Percentiles rank a stretch among this genome's conserved stretches.
These are phyloP conservation scores for Oophaga pumilio DNA, from an alignment of 2,113 vertebrate genomes.

Conservation along the genomic window DNA sequence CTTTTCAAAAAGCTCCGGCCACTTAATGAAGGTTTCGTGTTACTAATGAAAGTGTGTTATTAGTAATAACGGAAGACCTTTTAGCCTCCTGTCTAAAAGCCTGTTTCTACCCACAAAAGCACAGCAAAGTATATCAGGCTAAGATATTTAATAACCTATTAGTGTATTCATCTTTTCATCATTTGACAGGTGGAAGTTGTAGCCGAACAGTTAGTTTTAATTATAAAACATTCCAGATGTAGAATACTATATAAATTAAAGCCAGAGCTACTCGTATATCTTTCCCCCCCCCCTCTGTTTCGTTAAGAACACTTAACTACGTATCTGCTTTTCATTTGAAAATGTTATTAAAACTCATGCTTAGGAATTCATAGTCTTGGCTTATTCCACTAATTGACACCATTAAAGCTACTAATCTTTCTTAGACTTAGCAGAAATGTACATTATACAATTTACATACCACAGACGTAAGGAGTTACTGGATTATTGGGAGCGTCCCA, in stretches of 20 bases:
- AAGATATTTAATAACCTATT: conserved; percentile 92
- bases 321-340: conserved; percentile 99
- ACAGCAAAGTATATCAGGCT: conserved; percentile 74
- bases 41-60: conserved; percentile 72
- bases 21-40: conserved; percentile 60
- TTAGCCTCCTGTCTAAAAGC: conserved; percentile 75
- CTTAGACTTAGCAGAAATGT: conserved; percentile 96
- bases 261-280: conserved; percentile 95
- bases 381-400: conserved; percentile 97
- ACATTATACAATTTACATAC: conserved; percentile 86
- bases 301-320: conserved; percentile 89
- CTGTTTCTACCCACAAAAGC: conserved; percentile 72
- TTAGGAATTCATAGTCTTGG: conserved; percentile 92
- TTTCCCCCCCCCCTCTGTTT: conserved; percentile 63
- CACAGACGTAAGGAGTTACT: conserved; percentile 66
- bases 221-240: conserved; percentile 99
- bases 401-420: conserved; percentile 98
- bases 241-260: conserved; percentile 94
- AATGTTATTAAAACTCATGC: conserved; percentile 99
- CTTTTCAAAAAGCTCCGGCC: neutral
- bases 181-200: conserved; percentile 99
- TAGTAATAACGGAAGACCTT: conserved; percentile 74
- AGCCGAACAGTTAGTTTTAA: conserved; percentile 98
- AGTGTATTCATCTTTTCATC: conserved; percentile 97
- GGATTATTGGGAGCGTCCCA: neutral